Evolutionary conservation across 2,113 vertebrate genomes (phyloP), one percentile per base, ranked within the genome.

Genomic region (Rhagologus leucostigma): DNA sequence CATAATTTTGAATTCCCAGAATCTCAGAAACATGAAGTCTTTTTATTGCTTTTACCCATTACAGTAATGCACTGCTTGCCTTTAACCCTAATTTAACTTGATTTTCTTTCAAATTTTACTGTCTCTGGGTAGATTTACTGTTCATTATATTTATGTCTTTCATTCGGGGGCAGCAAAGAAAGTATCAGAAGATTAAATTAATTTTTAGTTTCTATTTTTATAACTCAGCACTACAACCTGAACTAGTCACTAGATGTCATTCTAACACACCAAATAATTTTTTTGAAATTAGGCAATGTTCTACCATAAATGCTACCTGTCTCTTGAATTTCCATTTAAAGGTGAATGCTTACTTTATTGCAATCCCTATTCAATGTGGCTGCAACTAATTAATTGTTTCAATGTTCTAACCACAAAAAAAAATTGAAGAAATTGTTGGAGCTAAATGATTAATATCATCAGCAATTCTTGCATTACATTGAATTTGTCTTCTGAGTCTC

Each of bases 171-270:
- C 85, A 95, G 64, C 33, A 95, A 94, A 92, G 59, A 87, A 85
- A 85, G 32, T 64, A 84, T 64, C 21, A 64, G 21, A 55, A 64
- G 14, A 84, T 60, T 55, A 71, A 82, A 85, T 29, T 52, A 55
- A 1, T 2, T 29, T 50, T 91, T 85, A 33, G 23, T 74, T 92
- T 90, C 35, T 92, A 21, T 91, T 88, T 88, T 92, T 90, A 44
- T 77, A 92, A 62, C 64, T 68, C 69, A 74, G 16, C 33, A 73
- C 70, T 83, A 74, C 30, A 92, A 87, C 71, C 86, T 92, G 79
- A 93, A 77, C 47, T 77, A 92, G 96, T 95, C 96, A 95, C 95
- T 97, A 97, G 96, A 90, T 97, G 96, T 96, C 96, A 97, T 96
- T 96, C 92, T 97, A 97, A 93, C 92, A 95, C 94, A 94, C 68